These are phyloP conservation scores for Hoplodrina blanda DNA, from an alignment of 2,888 invertebrate genomes.

Conservation along the genomic window DNA sequence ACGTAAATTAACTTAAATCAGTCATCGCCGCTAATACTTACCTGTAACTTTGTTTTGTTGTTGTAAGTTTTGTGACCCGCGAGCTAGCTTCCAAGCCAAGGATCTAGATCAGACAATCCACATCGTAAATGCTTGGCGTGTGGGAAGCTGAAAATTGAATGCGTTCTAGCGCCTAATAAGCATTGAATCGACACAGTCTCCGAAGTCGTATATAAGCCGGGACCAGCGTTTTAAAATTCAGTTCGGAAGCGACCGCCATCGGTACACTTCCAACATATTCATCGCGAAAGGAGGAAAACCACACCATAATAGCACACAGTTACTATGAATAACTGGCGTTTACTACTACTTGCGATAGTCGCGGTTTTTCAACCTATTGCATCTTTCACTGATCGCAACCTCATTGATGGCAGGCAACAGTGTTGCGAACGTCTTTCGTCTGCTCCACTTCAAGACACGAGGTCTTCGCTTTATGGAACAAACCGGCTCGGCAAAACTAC, in stretches of 20 bases:
- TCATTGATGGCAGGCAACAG: conserved; percentile 85
- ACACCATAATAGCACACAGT: conserved; percentile 74
- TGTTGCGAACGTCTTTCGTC: conserved; percentile 74
- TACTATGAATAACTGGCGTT: conserved; percentile 89
- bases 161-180: conserved; percentile 87
- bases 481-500: conserved; percentile 56
- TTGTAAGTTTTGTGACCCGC: no score
- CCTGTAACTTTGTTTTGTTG: neutral
- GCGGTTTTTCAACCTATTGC: conserved; percentile 81
- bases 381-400: conserved; percentile 77
- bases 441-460: conserved; percentile 67
- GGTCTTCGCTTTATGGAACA: conserved; percentile 67
- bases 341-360: conserved; percentile 84
- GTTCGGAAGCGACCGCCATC: conserved; percentile 81
- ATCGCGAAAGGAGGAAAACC: conserved; percentile 69
- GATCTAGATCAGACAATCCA: conserved; percentile 49
- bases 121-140: conserved; percentile 67
- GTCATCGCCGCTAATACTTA: neutral
- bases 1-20: neutral
- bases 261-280: conserved; percentile 75
- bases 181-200: conserved; percentile 74
- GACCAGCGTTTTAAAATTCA: conserved; percentile 68
- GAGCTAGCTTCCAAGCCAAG: conserved; percentile 21
- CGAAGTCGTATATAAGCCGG: conserved; percentile 79
- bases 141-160: conserved; percentile 86